These are phyloP conservation scores for Dromius quadrimaculatus DNA, from an alignment of 2,888 invertebrate species.

Conservation along the genomic window DNA sequence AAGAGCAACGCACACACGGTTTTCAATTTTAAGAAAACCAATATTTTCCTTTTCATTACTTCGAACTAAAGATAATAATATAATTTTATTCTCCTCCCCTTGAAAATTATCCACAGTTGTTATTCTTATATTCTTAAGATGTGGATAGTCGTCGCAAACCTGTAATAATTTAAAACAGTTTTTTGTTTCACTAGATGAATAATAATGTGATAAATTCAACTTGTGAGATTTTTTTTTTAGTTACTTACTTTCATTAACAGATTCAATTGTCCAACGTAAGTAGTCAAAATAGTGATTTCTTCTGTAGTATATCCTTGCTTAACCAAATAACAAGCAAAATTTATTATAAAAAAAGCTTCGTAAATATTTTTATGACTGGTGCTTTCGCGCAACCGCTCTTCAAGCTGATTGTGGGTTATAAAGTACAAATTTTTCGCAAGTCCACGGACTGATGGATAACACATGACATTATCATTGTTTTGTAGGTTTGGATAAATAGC, in stretches of 20 bases:
- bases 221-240: too few species aligned
- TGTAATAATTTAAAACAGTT: too few species aligned
- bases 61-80: slow-evolving; percentile 68
- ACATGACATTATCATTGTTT: slow-evolving; percentile 37
- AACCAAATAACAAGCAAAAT: slow-evolving; percentile 47
- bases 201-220: too few species aligned
- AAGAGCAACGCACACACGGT: slow-evolving; percentile 66
- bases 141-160: too few species aligned
- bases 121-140: slow-evolving; percentile 63
- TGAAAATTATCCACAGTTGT: slow-evolving; percentile 68
- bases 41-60: slow-evolving; percentile 64
- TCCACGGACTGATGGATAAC: slow-evolving; percentile 44
- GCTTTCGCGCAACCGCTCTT: slow-evolving; percentile 28
- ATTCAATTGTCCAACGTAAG: slow-evolving; percentile 51
- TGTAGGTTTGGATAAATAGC: slow-evolving; percentile 50
- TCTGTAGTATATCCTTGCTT: slow-evolving; percentile 44
- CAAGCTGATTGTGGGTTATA: slow-evolving; percentile 36
- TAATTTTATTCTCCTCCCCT: slow-evolving; percentile 68
- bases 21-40: slow-evolving; percentile 65
- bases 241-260: slow-evolving; percentile 38
- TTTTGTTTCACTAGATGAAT: too few species aligned
- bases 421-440: slow-evolving; percentile 49
- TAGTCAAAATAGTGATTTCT: slow-evolving; percentile 53
- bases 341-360: slow-evolving; percentile 46
- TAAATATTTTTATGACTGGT: slow-evolving; percentile 45